Base-by-base conservation (phyloP, 2,797 vertebrate genomes). In the Brachyrhaphis roseni region DNA sequence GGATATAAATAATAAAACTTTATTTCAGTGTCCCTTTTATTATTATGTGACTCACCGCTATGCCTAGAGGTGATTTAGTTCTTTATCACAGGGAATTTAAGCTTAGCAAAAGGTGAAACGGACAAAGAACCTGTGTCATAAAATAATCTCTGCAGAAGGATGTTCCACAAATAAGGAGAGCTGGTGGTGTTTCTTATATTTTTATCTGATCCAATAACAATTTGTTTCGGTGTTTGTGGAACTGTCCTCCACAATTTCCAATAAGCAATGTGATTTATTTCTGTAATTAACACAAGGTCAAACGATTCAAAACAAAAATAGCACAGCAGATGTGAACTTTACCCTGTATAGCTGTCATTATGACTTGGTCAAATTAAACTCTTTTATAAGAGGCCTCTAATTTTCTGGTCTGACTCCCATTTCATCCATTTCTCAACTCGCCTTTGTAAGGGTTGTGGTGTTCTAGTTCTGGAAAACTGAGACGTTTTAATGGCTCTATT, bases 1-100 rank as follows among this genome's bases (percentile, higher is more conserved):
- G 86, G 86, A 93, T 94, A 96, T 96, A 94, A 96, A 95, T 96
- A 95, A 96, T 95, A 94, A 92, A 95, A 94, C 86, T 95, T 95
- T 93, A 90, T 95, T 95, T 95, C 94, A 90, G 77, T 90, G 88
- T 93, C 76, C 81, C 91, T 88, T 94, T 94, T 95, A 95, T 94
- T 95, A 95, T 95, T 93, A 93, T 84, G 78, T 94, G 94, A 93
- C 92, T 89, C 86, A 82, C 83, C 80, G 43, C 45, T 71, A 72
- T 79, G 82, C 92, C 90, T 79, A 77, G 79, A 88, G 84, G 87
- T 92, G 87, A 93, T 92, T 90, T 83, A 87, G 89, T 90, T 93
- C 90, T 87, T 88, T 76, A 57, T 91, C 80, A 81, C 26, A 76
- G 73, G 87, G 46, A 79, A 81, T 85, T 82, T 77, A 82, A 83